phyloP scores from a whole-genome alignment of 2,888 invertebrate species.

The Drosophila nr. perissopoda region DNA sequence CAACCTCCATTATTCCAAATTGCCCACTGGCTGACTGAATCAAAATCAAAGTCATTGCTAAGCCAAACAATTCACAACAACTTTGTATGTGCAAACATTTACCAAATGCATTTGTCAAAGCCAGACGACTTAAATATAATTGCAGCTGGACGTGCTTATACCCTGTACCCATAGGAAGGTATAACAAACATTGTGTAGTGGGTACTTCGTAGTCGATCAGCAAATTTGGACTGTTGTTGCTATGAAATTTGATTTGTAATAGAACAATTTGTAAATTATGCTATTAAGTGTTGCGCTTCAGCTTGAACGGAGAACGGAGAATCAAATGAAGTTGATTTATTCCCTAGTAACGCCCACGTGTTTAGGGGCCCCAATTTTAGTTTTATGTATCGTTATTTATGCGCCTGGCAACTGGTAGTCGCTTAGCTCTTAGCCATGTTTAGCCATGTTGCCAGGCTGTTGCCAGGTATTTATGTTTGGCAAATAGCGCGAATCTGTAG shows the following conservation, averaged over 20 bases:
- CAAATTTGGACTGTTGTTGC: not conserved
- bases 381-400: constrained; percentile 68
- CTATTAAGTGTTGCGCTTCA: constrained; percentile 15
- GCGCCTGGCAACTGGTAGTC: constrained; percentile 64
- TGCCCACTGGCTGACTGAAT: constrained; percentile 6
- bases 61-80: constrained; percentile 32
- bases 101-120: constrained; percentile 46
- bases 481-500: constrained; percentile 54
- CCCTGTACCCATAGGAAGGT: constrained; percentile 2
- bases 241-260: constrained; percentile 39
- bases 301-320: not conserved
- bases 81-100: constrained; percentile 63
- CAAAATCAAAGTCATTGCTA: constrained; percentile 52
- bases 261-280: constrained; percentile 48
- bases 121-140: constrained; percentile 60
- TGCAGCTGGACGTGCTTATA: constrained; percentile 36
- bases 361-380: constrained; percentile 26
- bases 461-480: constrained; percentile 48
- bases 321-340: not conserved
- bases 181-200: not conserved
- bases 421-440: constrained; percentile 29
- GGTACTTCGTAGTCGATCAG: not conserved
- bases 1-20: constrained; percentile 23
- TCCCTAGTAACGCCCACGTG: constrained; percentile 72
- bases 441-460: constrained; percentile 55